Evolutionary conservation across 2,888 invertebrate species (phyloP), one percentile per base, ranked within the genome.

Genomic region (Linnaemya vulpina): DNA sequence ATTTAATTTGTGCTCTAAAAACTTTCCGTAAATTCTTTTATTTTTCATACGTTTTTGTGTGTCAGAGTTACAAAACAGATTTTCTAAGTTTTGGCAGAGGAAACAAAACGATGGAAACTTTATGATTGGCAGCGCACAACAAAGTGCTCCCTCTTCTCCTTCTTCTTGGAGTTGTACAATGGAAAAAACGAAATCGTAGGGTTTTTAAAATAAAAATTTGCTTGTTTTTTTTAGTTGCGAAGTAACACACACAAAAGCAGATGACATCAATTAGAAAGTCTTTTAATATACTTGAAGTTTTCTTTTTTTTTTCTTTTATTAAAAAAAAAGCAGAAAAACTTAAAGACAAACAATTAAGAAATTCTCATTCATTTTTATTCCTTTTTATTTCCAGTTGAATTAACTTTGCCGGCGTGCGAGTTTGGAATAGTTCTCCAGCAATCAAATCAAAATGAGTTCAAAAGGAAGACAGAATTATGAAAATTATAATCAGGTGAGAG

Each of bases 1-100:
- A 90, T 89, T 91, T 89, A 89, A 90, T 91, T 90, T 88, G 85
- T 79, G 81, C 85, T 75, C 62, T 71, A 78, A 79, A 80, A 80
- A 80, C 71, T 85, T 85, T 82, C 11, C 7, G 22, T 40, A 17
- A 67, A 67, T 75, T 63, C 22, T 65, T 58, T 65, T 22, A 55
- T 79, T 63, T 63, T 55, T 43, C 46, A 65, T 20, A 58, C n/a
- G 73, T 73, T 74, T 58, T 38, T 65, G 51, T 65, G 51, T 46
- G 46, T 55, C 46, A 3, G 17, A 53, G 51, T 43, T 51, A 20
- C n/a, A 74, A 46, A 79, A 20, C 46, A 49, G 53, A 73, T 68
- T 83, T 79, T 60, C 51, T 11, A 35, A 65, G 63, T 71, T 71
- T 68, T 76, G 55, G 40, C 49, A 76, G 63, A 58, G 55, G 43